Percentiles rank a stretch among this genome's conserved stretches.
phyloP scores from a whole-genome alignment of 2,113 vertebrate species.

The Pica pica region DNA sequence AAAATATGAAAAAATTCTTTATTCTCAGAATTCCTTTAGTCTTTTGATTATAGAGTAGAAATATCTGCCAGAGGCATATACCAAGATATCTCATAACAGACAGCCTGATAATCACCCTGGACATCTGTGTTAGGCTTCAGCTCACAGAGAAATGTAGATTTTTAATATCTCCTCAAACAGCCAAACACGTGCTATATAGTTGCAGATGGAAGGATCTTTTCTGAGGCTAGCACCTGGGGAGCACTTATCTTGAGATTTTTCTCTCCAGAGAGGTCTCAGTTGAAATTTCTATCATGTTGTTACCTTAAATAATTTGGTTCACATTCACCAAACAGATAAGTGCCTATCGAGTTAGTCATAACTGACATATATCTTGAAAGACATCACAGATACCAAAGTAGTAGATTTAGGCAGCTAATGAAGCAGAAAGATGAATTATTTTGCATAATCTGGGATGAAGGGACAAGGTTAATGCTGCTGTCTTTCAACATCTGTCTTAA shows the following conservation, averaged over 20 bases:
- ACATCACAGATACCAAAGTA: background rate
- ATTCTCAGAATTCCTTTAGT: background rate
- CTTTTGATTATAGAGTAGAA: background rate
- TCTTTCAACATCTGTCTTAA: background rate
- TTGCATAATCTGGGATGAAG: background rate
- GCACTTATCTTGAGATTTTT: background rate
- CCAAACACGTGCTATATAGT: background rate
- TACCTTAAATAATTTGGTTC: background rate
- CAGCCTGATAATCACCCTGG: background rate
- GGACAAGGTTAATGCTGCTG: background rate
- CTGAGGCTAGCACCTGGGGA: background rate
- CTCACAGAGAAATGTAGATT: background rate
- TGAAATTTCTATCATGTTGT: background rate
- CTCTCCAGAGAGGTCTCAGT: background rate
- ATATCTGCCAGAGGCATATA: background rate
- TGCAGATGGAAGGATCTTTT: background rate
- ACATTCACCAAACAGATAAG: background rate
- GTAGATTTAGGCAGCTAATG: background rate
- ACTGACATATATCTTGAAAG: background rate
- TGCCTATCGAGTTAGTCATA: background rate
- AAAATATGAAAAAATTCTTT: background rate
- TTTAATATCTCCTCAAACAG: background rate
- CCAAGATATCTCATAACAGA: background rate
- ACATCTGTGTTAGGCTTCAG: background rate
- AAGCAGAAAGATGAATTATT: slow-evolving; percentile 3